Percentiles rank a stretch among this genome's conserved stretches.
Conservation (phyloP, 2,797 vertebrate genomes). For the Xiphorhynchus erythropygius region DNA sequence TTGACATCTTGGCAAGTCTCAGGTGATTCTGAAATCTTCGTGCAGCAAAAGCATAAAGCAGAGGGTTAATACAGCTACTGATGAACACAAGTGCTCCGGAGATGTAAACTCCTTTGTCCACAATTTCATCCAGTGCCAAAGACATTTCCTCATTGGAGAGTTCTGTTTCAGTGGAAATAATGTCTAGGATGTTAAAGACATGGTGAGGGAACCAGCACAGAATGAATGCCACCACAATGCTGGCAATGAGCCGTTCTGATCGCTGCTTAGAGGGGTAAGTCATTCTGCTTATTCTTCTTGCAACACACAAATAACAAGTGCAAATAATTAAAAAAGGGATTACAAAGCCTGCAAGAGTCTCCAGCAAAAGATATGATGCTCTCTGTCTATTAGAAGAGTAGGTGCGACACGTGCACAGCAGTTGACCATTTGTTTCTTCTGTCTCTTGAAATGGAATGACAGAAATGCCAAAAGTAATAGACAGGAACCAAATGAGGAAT, state of each 20-base stretch:
- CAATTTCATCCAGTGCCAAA: constrained; percentile 45
- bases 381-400: constrained; percentile 77
- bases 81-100: constrained; percentile 85
- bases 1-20: constrained; percentile 80
- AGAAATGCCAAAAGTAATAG: constrained; percentile 81
- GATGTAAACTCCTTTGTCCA: constrained; percentile 61
- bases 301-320: constrained; percentile 83
- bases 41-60: constrained; percentile 88
- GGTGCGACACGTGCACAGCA: constrained; percentile 72
- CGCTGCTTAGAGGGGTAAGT: constrained; percentile 81
- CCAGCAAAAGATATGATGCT: constrained; percentile 77
- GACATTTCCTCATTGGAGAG: not conserved
- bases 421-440: not conserved
- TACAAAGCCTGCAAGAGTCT: constrained; percentile 85
- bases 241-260: constrained; percentile 81
- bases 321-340: constrained; percentile 83
- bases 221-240: constrained; percentile 81
- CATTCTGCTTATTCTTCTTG: constrained; percentile 83
- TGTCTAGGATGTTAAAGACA: constrained; percentile 79
- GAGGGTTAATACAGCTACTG: constrained; percentile 86
- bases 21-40: constrained; percentile 81
- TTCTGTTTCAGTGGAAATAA: constrained; percentile 68
- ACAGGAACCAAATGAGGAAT: constrained; percentile 77
- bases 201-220: constrained; percentile 89
- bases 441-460: constrained; percentile 80